Conservation (phyloP, 2,113 vertebrate genomes). For the Platysteira castanea region DNA sequence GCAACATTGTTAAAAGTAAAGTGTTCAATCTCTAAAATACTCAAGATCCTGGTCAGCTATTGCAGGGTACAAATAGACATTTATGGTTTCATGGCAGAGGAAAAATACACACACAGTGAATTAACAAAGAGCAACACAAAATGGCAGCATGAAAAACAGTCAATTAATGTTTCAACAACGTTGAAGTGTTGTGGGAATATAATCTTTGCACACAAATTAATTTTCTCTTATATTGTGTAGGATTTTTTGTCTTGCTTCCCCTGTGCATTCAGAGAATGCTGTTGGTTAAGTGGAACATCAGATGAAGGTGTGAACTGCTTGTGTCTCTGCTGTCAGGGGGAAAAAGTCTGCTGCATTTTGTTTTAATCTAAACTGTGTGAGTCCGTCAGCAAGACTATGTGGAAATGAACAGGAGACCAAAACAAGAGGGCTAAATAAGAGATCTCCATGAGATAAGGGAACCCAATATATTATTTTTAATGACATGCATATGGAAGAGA, state of each 20-base stretch:
- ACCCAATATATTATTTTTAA: slow-evolving; percentile 49
- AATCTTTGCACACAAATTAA: background rate
- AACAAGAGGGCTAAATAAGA: background rate
- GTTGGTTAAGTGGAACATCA: background rate
- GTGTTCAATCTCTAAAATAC: background rate
- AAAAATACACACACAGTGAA: background rate
- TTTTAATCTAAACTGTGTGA: slow-evolving; percentile 51
- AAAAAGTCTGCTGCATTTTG: slow-evolving; percentile 41
- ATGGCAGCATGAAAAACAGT: background rate
- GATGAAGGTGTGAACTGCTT: slow-evolving; percentile 24
- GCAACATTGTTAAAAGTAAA: background rate
- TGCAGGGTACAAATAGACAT: background rate
- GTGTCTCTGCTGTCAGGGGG: background rate
- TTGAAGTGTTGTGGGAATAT: background rate
- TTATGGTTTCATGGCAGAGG: background rate
- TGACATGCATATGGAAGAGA: slow-evolving; percentile 30
- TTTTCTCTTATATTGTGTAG: background rate
- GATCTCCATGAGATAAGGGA: slow-evolving; percentile 19
- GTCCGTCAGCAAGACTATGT: background rate
- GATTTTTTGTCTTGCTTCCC: background rate
- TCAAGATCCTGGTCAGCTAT: background rate
- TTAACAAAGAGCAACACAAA: background rate
- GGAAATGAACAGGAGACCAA: background rate
- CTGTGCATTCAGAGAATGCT: background rate
- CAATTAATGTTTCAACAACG: background rate